Conservation (phyloP, 53 echinoderm and acorn worm species). For the Crossaster papposus region DNA sequence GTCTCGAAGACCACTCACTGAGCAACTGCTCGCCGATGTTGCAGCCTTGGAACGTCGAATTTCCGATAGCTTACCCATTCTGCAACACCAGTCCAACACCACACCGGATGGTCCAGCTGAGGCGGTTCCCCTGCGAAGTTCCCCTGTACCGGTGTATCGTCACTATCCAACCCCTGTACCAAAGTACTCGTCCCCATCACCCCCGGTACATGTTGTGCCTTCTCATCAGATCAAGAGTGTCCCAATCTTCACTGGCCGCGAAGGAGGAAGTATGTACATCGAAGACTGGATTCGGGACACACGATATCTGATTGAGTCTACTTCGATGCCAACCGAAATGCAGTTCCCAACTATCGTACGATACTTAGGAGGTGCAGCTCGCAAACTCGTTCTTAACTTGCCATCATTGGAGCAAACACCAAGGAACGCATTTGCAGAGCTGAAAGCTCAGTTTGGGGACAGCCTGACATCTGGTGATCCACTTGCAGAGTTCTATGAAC, state of each 20-base stretch:
- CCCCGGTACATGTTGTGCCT: neutral
- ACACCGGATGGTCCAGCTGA: neutral
- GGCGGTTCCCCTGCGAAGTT: neutral
- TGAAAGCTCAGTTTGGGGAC: conserved; percentile 7
- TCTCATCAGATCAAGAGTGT: conserved; percentile 52
- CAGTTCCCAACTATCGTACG: conserved; percentile 7
- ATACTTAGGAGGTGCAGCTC: conserved; percentile 7
- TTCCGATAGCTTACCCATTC: neutral
- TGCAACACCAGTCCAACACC: neutral
- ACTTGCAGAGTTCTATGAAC: conserved; percentile 28
- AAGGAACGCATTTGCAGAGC: neutral
- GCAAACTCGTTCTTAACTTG: conserved; percentile 43
- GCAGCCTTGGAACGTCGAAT: conserved; percentile 10
- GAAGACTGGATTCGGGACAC: conserved; percentile 50
- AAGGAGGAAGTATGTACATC: neutral
- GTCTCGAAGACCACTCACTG: neutral
- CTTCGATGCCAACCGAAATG: neutral
- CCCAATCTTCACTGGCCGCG: conserved; percentile 17
- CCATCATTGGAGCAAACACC: neutral
- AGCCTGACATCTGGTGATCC: neutral
- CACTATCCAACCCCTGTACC: conserved; percentile 7
- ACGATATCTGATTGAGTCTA: neutral
- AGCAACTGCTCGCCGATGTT: neutral
- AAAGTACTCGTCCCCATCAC: neutral
- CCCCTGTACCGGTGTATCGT: neutral